Evolutionary conservation across 2,113 vertebrate genomes (phyloP), one percentile per base, ranked within the genome.

Genomic region (Cathartes aura): DNA sequence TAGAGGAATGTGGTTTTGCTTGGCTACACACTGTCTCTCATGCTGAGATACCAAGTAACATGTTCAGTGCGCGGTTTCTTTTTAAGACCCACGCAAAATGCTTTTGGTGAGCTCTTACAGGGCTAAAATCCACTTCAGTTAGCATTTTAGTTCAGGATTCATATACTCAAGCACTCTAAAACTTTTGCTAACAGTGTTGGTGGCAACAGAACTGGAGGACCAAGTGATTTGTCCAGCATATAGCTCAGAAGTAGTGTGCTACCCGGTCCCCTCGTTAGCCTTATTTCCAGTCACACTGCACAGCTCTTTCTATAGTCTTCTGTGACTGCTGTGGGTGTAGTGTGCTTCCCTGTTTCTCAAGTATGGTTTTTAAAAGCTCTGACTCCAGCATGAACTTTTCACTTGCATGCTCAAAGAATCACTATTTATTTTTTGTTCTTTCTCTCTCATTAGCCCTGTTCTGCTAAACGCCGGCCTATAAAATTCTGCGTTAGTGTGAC

Each of bases 1-100:
- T 45, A 70, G 58, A 45, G 45, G 66, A 93, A 68, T 90, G 95
- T 52, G 90, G 95, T 93, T 97, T 96, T 96, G 9, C 60, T 81
- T 93, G 42, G 67, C 85, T 94, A 36, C 48, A 40, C 5, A 2
- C 34, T 67, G 45, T 56, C 36, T 81, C n/a, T 92, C 59, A 71
- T 32, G 38, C 50, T 79, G 68, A 83, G 88, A 74, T 55, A 83
- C 32, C 22, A 68, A 83, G 48, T 40, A 86, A 86, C 30, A 5
- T 1, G 16, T 75, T 82, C 56, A 32, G 24, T 32, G 4, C 0
- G 3, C 4, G 8, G 34, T 76, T 93, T 93, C 90, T 90, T 95
- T 94, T 79, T 43, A 91, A 89, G 32, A 47, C 27, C 52, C 18
- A 87, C 0, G 0, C 40, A 80, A 60, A 83, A 85, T 45, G 7